Evolutionary conservation across 2,113 vertebrate genomes (phyloP).

Genomic region (Bubo blakistoni): DNA sequence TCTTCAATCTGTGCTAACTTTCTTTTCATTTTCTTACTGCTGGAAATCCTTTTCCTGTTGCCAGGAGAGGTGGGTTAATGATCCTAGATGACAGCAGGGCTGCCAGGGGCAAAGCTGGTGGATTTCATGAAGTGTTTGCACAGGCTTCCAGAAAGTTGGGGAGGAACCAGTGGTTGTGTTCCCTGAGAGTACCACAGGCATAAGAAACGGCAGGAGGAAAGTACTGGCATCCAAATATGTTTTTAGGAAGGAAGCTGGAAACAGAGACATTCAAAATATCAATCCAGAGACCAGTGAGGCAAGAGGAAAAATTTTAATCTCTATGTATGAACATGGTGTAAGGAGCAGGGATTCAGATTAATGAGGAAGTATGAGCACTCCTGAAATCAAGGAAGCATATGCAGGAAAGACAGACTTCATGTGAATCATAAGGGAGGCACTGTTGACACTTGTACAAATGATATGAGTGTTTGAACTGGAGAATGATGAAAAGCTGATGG

Average conservation of each 20-base stretch:
- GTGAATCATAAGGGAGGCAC: background rate
- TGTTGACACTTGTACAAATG: background rate
- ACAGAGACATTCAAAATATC: fast-evolving
- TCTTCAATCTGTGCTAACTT: background rate
- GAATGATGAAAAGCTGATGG: background rate
- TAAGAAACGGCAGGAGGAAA: background rate
- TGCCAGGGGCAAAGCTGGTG: background rate
- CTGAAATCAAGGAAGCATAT: background rate
- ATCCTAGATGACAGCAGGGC: background rate
- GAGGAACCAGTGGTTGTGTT: background rate
- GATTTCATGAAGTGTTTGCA: background rate
- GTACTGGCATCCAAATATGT: background rate
- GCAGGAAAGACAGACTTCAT: background rate
- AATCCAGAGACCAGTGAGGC: background rate
- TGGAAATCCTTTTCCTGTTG: background rate
- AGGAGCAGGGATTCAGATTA: background rate
- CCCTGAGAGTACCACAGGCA: background rate
- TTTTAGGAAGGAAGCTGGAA: background rate
- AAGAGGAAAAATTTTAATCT: background rate
- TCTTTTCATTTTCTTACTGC: background rate
- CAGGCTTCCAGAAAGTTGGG: background rate
- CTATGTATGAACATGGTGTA: background rate
- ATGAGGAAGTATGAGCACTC: background rate
- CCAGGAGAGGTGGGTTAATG: background rate
- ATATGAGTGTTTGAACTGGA: background rate